phyloP scores from a whole-genome alignment of 1,140 invertebrate genomes.

The Monomorium pharaonis region DNA sequence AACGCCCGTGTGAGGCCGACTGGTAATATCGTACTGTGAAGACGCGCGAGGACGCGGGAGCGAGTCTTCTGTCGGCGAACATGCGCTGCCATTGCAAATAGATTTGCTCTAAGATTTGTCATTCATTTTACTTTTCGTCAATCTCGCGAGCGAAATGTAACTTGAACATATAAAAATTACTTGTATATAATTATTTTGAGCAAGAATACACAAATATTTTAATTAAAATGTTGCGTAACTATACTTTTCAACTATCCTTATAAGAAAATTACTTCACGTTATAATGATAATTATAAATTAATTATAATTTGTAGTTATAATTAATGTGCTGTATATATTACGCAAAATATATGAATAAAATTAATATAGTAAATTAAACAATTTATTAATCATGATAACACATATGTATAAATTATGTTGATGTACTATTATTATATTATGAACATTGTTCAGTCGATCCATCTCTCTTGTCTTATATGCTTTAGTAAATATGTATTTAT shows the following conservation, averaged over 20 bases:
- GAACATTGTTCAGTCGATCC: background rate
- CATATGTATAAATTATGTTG: background rate
- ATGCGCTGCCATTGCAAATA: conserved; percentile 10
- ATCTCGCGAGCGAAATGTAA: background rate
- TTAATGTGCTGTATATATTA: background rate
- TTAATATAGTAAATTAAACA: conserved; percentile 1
- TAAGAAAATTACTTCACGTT: background rate
- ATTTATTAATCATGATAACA: background rate
- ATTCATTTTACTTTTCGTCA: background rate
- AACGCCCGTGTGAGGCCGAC: conserved; percentile 68
- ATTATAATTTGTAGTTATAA: background rate
- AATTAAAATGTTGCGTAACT: background rate
- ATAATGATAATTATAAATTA: conserved; percentile 25
- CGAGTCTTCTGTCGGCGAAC: conserved; percentile 21
- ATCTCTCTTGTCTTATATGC: background rate
- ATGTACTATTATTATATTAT: background rate
- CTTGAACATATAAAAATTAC: background rate
- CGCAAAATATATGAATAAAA: background rate
- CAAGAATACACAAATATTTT: background rate
- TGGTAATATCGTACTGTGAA: conserved; percentile 60
- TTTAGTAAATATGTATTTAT: background rate
- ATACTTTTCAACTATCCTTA: background rate
- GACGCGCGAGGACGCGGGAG: conserved; percentile 49
- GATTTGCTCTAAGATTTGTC: conserved; percentile 4
- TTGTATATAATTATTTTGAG: background rate